phyloP scores from a whole-genome alignment of 2,113 vertebrate species.

The Tonatia bakeri region DNA sequence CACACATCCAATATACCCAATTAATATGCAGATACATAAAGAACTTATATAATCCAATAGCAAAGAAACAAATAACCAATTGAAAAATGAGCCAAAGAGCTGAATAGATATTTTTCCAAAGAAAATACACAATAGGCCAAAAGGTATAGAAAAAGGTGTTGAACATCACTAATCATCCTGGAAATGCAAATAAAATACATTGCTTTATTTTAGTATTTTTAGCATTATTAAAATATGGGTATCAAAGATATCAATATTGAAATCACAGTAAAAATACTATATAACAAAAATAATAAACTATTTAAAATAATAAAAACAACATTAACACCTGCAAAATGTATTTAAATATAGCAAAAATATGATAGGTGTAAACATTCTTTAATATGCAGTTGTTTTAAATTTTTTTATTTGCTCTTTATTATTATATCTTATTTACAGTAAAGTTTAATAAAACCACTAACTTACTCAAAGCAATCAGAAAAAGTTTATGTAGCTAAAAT shows the following conservation, averaged over 20 bases:
- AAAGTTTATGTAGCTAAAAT: not conserved
- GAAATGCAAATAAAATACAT: not conserved
- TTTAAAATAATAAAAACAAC: not conserved
- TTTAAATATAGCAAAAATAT: not conserved
- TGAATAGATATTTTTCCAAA: not conserved
- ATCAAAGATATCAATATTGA: not conserved
- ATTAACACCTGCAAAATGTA: not conserved
- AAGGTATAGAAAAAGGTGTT: not conserved
- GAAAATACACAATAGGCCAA: not conserved
- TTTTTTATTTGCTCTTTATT: not conserved
- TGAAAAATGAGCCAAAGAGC: not conserved
- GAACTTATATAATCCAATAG: not conserved
- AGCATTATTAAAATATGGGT: not conserved
- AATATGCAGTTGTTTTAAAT: not conserved
- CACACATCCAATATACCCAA: not conserved
- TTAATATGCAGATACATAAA: not conserved
- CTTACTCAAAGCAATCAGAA: not conserved
- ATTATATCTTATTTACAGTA: not conserved
- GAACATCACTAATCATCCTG: not conserved
- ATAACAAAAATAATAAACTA: not conserved
- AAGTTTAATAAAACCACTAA: not conserved
- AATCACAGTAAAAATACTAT: not conserved
- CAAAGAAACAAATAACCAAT: not conserved
- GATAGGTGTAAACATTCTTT: not conserved
- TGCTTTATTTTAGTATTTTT: not conserved